A percentile compares a stretch with the other conserved stretches of the same genome.
Evolutionary conservation across 2,797 vertebrate genomes (phyloP).

Genomic region (Taenioides sp.): DNA sequence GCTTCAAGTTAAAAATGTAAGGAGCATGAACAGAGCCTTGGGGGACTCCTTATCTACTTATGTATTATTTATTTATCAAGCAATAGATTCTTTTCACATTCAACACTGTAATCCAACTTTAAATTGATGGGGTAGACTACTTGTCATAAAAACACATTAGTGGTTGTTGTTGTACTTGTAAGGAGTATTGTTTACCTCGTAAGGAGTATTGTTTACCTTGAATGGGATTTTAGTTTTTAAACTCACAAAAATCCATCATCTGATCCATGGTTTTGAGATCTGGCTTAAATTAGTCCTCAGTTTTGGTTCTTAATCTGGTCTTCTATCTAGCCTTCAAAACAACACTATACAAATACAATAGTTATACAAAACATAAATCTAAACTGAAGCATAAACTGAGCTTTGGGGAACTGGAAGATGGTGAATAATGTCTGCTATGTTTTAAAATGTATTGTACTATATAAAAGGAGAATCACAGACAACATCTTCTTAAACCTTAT

Average conservation of each 20-base stretch:
- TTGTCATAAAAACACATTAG: not conserved
- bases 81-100: not conserved
- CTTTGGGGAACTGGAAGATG: not conserved
- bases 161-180: not conserved
- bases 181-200: too few species aligned
- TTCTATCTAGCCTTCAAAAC: not conserved
- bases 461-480: not conserved
- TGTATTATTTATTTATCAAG: not conserved
- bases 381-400: not conserved
- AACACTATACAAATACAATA: too few species aligned
- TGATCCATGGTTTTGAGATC: not conserved
- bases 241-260: not conserved
- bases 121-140: not conserved
- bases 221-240: not conserved
- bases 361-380: too few species aligned
- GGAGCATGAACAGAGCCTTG: constrained; percentile 4
- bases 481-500: not conserved
- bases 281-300: not conserved
- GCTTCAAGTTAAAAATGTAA: not conserved
- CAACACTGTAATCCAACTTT: not conserved
- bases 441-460: not conserved
- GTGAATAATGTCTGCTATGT: not conserved
- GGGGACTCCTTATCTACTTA: not conserved
- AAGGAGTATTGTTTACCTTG: not conserved
- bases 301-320: not conserved